Conservation (phyloP, 2,113 vertebrate genomes). For the Oreochromis tanganicae region DNA sequence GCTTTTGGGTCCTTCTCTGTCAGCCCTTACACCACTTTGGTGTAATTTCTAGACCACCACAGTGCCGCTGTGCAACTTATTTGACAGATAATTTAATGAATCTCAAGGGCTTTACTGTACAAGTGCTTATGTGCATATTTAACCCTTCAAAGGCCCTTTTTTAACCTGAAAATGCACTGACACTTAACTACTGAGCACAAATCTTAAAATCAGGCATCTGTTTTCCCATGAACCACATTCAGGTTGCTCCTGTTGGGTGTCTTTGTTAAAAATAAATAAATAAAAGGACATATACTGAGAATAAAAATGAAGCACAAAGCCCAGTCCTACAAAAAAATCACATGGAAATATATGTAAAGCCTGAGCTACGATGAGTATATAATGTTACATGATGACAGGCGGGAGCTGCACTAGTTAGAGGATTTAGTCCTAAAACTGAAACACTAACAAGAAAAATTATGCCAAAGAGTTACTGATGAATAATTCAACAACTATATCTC, state of each 20-base stretch:
- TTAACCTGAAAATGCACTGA: background rate
- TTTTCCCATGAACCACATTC: background rate
- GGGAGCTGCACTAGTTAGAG: background rate
- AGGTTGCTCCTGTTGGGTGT: background rate
- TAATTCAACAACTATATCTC: constrained; percentile 23
- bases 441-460: constrained; percentile 23
- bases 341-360: background rate
- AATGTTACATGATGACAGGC: background rate
- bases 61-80: background rate
- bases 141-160: background rate
- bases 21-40: background rate
- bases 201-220: background rate
- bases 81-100: background rate
- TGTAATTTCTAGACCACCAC: background rate
- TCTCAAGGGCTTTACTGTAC: background rate
- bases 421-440: background rate
- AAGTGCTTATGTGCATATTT: background rate
- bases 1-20: background rate
- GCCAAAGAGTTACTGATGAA: constrained; percentile 1
- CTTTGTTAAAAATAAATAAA: background rate
- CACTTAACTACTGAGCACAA: background rate
- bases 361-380: background rate
- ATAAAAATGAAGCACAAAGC: background rate
- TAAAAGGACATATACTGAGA: background rate
- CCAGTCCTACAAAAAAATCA: background rate